Evolutionary conservation across 2,797 vertebrate genomes (phyloP).

Genomic region (Acestrorhynchus altus): DNA sequence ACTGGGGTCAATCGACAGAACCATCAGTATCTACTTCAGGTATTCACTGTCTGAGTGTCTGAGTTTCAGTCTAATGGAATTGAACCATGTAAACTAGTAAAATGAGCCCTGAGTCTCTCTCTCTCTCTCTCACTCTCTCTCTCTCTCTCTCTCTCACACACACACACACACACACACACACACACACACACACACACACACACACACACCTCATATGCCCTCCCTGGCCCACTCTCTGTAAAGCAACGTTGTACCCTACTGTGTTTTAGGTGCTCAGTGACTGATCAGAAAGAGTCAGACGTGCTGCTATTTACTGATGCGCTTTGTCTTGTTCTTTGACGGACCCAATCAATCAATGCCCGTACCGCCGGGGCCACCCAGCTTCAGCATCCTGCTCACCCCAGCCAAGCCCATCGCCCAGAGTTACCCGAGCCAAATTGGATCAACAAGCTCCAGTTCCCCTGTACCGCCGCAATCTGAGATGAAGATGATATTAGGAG

Average conservation of each 20-base stretch:
- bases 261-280: conserved; percentile 78
- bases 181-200: too few species aligned
- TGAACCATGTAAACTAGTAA: neutral
- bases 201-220: neutral
- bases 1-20: neutral
- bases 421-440: conserved; percentile 92
- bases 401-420: conserved; percentile 60
- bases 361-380: conserved; percentile 67
- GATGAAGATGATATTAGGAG: conserved; percentile 97
- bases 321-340: conserved; percentile 96
- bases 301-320: conserved; percentile 92
- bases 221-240: neutral
- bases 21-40: neutral
- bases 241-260: conserved; percentile 56
- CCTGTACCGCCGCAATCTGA: conserved; percentile 90
- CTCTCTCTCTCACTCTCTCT: too few species aligned
- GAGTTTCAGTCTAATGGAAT: neutral
- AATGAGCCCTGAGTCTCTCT: neutral
- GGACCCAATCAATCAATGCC: conserved; percentile 96
- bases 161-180: too few species aligned
- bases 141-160: too few species aligned
- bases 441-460: conserved; percentile 94
- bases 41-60: neutral
- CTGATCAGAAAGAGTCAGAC: conserved; percentile 75
- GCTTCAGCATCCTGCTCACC: conserved; percentile 85